Evolutionary conservation across 1,140 invertebrate species (phyloP).

Genomic region (Onthophagus taurus): DNA sequence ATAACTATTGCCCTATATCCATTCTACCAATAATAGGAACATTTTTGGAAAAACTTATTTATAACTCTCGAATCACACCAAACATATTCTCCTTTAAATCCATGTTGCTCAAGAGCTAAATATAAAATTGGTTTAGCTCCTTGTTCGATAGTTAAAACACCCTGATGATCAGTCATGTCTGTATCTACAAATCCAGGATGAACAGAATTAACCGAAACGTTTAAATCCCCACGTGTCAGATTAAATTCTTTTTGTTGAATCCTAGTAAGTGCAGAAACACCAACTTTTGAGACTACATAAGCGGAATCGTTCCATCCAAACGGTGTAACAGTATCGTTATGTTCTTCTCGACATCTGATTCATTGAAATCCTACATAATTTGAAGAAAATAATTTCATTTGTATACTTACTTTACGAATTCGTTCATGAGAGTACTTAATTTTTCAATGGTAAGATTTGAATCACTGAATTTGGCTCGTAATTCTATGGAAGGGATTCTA

Average conservation of each 20-base stretch:
- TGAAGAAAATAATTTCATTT: too few relatives aligned
- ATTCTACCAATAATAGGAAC: too few relatives aligned
- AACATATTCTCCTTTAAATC: slow-evolving; percentile 36
- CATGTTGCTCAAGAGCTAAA: slow-evolving; percentile 35
- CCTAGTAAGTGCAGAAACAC: slow-evolving; percentile 51
- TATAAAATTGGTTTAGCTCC: slow-evolving; percentile 42
- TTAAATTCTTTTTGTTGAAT: slow-evolving; percentile 56
- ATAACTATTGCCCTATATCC: too few relatives aligned
- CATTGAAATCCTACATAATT: too few relatives aligned
- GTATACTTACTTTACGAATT: slow-evolving; percentile 61
- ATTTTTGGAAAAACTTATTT: too few relatives aligned
- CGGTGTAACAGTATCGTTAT: too few relatives aligned
- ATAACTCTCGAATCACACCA: slow-evolving; percentile 41
- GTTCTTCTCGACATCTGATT: too few relatives aligned
- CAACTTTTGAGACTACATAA: slow-evolving; percentile 66
- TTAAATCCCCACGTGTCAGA: slow-evolving; percentile 33
- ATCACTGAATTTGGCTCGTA: slow-evolving; percentile 44
- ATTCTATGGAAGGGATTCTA: slow-evolving; percentile 43
- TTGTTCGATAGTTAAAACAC: slow-evolving; percentile 53
- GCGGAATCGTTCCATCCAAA: slow-evolving; percentile 56
- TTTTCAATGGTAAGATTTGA: slow-evolving; percentile 45
- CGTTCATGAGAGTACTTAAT: slow-evolving; percentile 50
- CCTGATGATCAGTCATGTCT: slow-evolving; percentile 63
- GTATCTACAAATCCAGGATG: slow-evolving; percentile 63
- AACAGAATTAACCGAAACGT: slow-evolving; percentile 58